Base-by-base conservation (phyloP, 2,797 vertebrate species). In the Xenops minutus region DNA sequence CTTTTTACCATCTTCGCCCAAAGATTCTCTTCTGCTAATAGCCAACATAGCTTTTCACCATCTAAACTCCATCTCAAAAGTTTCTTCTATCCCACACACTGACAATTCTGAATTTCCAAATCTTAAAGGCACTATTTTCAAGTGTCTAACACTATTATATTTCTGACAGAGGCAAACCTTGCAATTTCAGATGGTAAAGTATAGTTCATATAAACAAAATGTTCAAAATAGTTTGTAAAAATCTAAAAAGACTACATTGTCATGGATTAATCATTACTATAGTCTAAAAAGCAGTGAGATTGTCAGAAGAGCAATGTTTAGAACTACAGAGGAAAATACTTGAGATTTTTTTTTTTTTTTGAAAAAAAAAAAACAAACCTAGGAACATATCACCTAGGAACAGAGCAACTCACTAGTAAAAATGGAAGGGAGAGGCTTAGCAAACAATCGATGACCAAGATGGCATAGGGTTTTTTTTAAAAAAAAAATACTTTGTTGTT, bases 391-490 rank as follows among this genome's bases (percentile, higher is more conserved):
- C 27, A n/a, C n/a, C n/a, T n/a, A n/a, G n/a, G n/a, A n/a, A n/a
- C n/a, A n/a, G 30, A 77, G 7, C 4, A 71, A 59, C 36, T 83
- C 14, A 18, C 17, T 51, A 29, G 20, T 34, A 73, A 77, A 91
- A 81, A 85, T 1, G 5, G 10, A 68, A 79, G 5, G 8, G 14
- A 71, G 9, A 4, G 3, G 17, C n/a, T 52, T 77, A 13, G 6
- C 34, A 77, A 63, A 48, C 37, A 84, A 83, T 32, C 59, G 29
- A 56, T 19, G 41, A 6, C 3, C 1, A 51, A 88, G 8, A 74
- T 3, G 37, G 5, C 17, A 68, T 1, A 44, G 3, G 3, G 1
- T 8, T 3, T 41, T 22, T 37, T 68, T 63, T 46, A 30, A 3
- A 56, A 46, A 3, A 56, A 46, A 67, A n/a, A 21, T 3, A 16